Percentiles rank a stretch among this genome's conserved stretches.
phyloP scores from a whole-genome alignment of 2,797 vertebrate species.

The Somateria mollissima region DNA sequence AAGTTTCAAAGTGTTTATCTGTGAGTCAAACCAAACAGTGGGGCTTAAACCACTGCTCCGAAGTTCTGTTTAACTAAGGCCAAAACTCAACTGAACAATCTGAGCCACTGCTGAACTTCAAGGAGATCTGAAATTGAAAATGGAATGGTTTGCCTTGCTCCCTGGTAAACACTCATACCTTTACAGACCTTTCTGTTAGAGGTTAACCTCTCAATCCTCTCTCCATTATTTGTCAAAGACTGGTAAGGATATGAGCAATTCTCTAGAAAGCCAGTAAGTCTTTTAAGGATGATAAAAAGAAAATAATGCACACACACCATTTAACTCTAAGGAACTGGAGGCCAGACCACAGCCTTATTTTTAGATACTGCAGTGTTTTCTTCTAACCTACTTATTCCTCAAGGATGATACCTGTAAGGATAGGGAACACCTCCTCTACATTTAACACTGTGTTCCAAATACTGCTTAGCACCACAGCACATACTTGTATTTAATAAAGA shows the following conservation, averaged over 20 bases:
- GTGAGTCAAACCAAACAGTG: background rate
- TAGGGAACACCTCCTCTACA: background rate
- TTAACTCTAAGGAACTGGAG: background rate
- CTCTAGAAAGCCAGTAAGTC: slow-evolving; percentile 37
- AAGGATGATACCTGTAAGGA: background rate
- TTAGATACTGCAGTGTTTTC: background rate
- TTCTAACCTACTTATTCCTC: background rate
- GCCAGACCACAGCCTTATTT: background rate
- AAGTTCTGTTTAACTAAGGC: slow-evolving; percentile 20
- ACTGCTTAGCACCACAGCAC: background rate
- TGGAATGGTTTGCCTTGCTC: background rate
- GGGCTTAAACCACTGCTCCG: background rate
- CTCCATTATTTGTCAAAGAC: background rate
- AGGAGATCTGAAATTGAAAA: slow-evolving; percentile 19
- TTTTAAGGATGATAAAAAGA: slow-evolving; percentile 1
- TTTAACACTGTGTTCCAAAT: background rate
- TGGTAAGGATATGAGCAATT: background rate
- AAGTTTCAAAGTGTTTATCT: background rate
- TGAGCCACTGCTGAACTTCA: background rate
- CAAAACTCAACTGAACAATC: slow-evolving; percentile 8
- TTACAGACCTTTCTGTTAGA: slow-evolving; percentile 1
- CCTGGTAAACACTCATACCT: background rate
- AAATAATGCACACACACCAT: background rate
- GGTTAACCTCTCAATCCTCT: slow-evolving; percentile 32
- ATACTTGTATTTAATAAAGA: background rate